A percentile compares a stretch with the other conserved stretches of the same genome.
These are phyloP conservation scores for Paguma larvata DNA, from an alignment of 2,797 vertebrate genomes.

Conservation along the genomic window DNA sequence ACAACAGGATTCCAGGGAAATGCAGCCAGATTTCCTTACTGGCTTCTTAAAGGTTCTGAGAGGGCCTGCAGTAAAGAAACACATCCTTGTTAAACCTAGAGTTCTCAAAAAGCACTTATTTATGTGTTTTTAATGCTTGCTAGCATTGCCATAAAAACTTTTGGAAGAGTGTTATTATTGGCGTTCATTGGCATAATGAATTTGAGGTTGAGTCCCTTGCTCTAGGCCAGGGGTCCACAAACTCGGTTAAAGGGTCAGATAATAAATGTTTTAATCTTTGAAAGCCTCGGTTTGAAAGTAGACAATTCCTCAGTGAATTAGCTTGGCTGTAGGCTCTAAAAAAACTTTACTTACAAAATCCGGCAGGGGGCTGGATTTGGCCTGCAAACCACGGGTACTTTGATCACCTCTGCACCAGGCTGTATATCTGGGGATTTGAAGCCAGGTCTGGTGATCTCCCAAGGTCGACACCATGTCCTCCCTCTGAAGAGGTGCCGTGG, in stretches of 20 bases:
- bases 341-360: not conserved
- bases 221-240: not conserved
- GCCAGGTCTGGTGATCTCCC: not conserved
- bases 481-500: not conserved
- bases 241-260: not conserved
- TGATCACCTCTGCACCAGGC: not conserved
- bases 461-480: not conserved
- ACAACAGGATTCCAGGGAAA: not conserved
- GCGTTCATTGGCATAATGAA: not conserved
- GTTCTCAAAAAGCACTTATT: slow-evolving; percentile 3
- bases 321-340: not conserved
- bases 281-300: not conserved
- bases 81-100: not conserved
- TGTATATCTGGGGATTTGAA: not conserved
- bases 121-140: not conserved
- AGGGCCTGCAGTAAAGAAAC: not conserved
- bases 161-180: not conserved
- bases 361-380: not conserved
- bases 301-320: not conserved
- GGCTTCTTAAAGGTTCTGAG: not conserved
- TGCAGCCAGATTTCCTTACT: not conserved
- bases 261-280: not conserved
- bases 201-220: not conserved
- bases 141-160: not conserved
- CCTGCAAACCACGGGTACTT: not conserved